Evolutionary conservation across 1,140 invertebrate species (phyloP).

Genomic region (Psix sp.): DNA sequence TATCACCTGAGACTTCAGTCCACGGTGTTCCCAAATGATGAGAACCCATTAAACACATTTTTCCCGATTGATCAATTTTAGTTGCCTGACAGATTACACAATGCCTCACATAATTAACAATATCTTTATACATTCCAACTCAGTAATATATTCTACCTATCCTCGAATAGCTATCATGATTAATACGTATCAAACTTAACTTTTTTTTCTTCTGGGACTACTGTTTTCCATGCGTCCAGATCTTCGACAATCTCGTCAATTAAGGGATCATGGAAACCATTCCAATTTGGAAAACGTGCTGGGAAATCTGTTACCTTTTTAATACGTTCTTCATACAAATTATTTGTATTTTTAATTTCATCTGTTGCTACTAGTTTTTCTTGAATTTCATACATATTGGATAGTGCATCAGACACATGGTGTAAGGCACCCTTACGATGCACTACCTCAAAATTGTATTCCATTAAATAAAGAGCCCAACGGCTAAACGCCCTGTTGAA

Average conservation of each 20-base stretch:
- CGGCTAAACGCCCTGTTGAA: neutral
- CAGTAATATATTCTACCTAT: neutral
- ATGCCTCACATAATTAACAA: neutral
- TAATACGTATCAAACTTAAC: conserved; percentile 4
- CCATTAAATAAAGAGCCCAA: neutral
- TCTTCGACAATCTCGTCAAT: neutral
- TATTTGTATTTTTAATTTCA: neutral
- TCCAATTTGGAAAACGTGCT: neutral
- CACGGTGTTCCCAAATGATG: conserved; percentile 49
- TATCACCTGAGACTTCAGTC: conserved; percentile 52
- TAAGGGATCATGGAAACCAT: neutral
- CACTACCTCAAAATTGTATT: conserved; percentile 22
- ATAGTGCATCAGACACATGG: neutral
- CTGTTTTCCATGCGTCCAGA: conserved; percentile 7
- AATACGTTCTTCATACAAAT: neutral
- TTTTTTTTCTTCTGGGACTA: neutral
- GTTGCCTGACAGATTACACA: neutral
- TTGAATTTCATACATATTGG: neutral
- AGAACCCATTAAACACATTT: conserved; percentile 49
- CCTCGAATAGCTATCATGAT: conserved; percentile 13
- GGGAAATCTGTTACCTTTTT: neutral
- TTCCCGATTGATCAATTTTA: conserved; percentile 37
- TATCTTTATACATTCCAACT: neutral
- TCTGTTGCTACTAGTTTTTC: neutral
- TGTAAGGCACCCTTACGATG: neutral